These are phyloP conservation scores for Hypomecis atomaria DNA, from an alignment of 2,888 invertebrate species.

Conservation along the genomic window DNA sequence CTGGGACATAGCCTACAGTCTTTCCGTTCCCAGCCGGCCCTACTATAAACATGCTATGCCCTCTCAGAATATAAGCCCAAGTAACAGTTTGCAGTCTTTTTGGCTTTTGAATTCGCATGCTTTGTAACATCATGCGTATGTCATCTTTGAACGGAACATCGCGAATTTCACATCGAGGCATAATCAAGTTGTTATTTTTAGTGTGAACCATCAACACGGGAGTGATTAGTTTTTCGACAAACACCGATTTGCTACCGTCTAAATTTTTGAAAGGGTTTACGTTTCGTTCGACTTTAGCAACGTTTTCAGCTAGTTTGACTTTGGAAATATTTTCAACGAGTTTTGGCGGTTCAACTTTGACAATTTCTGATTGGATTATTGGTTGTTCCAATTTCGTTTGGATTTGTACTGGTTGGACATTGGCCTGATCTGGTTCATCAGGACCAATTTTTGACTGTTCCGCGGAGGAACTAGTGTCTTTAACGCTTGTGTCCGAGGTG, in stretches of 20 bases:
- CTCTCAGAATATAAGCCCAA: conserved; percentile 88
- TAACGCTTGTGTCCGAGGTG: conserved; percentile 22
- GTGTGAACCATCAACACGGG: conserved; percentile 76
- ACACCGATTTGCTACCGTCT: conserved; percentile 66
- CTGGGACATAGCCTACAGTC: conserved; percentile 88
- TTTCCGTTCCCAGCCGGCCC: conserved; percentile 86
- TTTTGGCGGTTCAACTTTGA: too few species aligned
- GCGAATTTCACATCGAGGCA: conserved; percentile 58
- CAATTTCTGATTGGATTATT: too few species aligned
- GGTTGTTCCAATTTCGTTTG: conserved; percentile 7
- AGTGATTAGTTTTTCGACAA: conserved; percentile 72
- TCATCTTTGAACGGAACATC: conserved; percentile 66
- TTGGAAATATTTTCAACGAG: too few species aligned
- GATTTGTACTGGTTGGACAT: conserved; percentile 5
- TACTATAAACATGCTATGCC: conserved; percentile 87
- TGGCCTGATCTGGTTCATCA: conserved; percentile 1
- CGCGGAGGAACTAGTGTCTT: conserved; percentile 18
- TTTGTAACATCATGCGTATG: conserved; percentile 61
- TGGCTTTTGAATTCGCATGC: conserved; percentile 66
- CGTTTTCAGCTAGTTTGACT: conserved; percentile 11
- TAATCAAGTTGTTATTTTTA: conserved; percentile 64
- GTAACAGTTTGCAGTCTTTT: conserved; percentile 87
- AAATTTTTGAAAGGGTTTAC: conserved; percentile 73
- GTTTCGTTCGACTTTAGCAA: conserved; percentile 44
- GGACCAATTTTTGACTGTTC: conserved; percentile 6